Evolutionary conservation across 2,888 invertebrate genomes (phyloP).

Genomic region (Stenchaetothrips biformis): DNA sequence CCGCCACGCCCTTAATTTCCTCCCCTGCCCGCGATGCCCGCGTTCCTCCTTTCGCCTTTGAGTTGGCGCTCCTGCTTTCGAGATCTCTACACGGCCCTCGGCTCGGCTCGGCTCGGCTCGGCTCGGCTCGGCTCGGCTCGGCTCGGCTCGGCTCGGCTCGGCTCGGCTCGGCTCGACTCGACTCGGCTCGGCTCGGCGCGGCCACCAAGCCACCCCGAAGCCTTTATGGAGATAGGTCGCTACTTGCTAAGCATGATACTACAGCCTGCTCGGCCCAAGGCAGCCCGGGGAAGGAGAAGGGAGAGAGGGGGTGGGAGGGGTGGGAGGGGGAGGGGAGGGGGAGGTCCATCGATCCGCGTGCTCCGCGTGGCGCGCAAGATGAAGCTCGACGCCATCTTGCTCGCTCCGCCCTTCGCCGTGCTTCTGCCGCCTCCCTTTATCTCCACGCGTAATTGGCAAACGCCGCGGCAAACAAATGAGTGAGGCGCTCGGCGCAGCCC

Average conservation of each 20-base stretch:
- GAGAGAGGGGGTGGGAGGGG: slow-evolving; percentile 41
- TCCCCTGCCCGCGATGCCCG: slow-evolving; percentile 43
- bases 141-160: background rate
- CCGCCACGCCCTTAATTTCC: slow-evolving; percentile 45
- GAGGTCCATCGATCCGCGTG: slow-evolving; percentile 49
- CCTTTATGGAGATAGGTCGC: slow-evolving; percentile 1
- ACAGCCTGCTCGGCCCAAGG: slow-evolving; percentile 19
- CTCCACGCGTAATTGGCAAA: background rate
- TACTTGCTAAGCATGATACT: background rate
- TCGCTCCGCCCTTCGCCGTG: background rate
- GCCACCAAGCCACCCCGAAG: background rate
- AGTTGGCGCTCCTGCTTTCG: slow-evolving; percentile 38
- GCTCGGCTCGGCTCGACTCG: background rate
- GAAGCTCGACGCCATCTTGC: background rate
- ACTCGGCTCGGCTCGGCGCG: too few relatives aligned
- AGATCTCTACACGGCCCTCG: slow-evolving; percentile 6
- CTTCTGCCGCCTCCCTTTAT: background rate
- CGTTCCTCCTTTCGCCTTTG: slow-evolving; percentile 35
- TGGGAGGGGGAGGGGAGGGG: background rate
- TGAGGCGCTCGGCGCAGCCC: slow-evolving; percentile 23
- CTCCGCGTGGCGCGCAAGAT: slow-evolving; percentile 40
- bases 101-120: background rate
- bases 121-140: background rate
- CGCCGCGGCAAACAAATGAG: slow-evolving; percentile 35
- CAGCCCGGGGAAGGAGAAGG: slow-evolving; percentile 36